These are phyloP conservation scores for Apis florea DNA, from an alignment of 1,140 invertebrate species.

Conservation along the genomic window DNA sequence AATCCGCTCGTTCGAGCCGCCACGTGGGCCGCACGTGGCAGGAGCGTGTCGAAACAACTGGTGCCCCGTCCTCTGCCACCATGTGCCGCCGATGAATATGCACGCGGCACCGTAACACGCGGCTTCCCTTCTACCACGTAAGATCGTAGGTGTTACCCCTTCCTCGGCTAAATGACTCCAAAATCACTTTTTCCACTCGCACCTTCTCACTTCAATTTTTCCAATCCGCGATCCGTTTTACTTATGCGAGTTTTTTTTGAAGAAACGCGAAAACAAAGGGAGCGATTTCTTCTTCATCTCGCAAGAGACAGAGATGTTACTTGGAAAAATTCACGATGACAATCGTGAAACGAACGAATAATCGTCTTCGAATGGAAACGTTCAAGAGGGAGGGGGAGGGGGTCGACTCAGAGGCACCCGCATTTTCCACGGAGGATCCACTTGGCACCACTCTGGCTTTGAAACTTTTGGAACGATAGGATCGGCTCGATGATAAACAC, in stretches of 20 bases:
- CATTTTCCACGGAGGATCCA: conserved; percentile 37
- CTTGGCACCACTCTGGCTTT: conserved; percentile 23
- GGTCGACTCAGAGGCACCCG: conserved; percentile 39
- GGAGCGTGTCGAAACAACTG: conserved; percentile 76
- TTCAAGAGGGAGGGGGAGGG: background rate
- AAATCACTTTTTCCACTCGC: too few relatives aligned
- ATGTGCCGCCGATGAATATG: conserved; percentile 71
- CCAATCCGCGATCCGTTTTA: too few relatives aligned
- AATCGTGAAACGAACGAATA: background rate
- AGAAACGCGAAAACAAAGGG: too few relatives aligned
- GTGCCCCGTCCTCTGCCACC: conserved; percentile 72
- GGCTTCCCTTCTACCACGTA: conserved; percentile 38
- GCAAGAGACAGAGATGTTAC: background rate
- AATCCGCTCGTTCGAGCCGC: conserved; percentile 74
- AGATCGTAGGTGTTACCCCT: conserved; percentile 49
- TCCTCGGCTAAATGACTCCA: too few relatives aligned
- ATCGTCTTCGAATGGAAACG: background rate
- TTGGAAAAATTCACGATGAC: background rate
- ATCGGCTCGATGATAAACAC: conserved; percentile 49
- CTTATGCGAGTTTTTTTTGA: too few relatives aligned
- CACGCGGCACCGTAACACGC: conserved; percentile 41
- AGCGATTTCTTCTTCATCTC: too few relatives aligned
- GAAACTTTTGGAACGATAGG: conserved; percentile 27
- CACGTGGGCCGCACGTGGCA: conserved; percentile 78
- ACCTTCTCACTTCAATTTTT: too few relatives aligned